Evolutionary conservation across 2,888 invertebrate genomes (phyloP), one percentile per base, ranked within the genome.

Genomic region (Lagria hirta): DNA sequence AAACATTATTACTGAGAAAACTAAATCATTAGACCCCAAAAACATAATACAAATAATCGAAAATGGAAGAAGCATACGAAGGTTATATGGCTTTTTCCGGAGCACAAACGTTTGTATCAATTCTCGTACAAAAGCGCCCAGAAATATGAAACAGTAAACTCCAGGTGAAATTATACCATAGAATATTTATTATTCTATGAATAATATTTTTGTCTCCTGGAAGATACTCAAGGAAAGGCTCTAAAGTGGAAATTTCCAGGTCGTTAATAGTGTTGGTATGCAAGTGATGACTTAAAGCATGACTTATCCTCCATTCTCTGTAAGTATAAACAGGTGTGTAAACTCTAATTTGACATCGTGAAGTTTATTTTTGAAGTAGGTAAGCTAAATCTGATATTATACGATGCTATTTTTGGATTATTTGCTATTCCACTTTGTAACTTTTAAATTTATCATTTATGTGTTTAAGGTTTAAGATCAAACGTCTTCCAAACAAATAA

Each of bases 191-290:
- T 3, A 23, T 2, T 6, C 10, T 48, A 15, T 2, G 27, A 4
- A 45, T n/a, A 46, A 43, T 10, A 21, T 11, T 12, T 43, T 53
- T 43, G 18, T 28, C 5, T 26, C 29, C 34, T 14, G 88, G 86
- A 34, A 84, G 66, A 74, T 80, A 88, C 27, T 79, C 74, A 20
- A 83, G 62, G 10, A 62, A 52, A 0, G 88, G 88, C 61, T 87
- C 85, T 20, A 81, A 71, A 33, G 76, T 70, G 29, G 82, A 81
- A n/a, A 88, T 72, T 65, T 90, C 87, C 48, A 83, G 71, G 68
- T 90, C 90, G 67, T 82, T 77, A 2, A 83, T 69, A 0, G 88
- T 86, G 62, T 91, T 90, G 0, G 89, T 80, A 61, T 81, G 88
- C 7, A 84, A 71, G 62, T 91, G 90, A 66, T 90, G 90, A 17